phyloP scores from a whole-genome alignment of 1,140 invertebrate species.

The Triops longicaudatus region DNA sequence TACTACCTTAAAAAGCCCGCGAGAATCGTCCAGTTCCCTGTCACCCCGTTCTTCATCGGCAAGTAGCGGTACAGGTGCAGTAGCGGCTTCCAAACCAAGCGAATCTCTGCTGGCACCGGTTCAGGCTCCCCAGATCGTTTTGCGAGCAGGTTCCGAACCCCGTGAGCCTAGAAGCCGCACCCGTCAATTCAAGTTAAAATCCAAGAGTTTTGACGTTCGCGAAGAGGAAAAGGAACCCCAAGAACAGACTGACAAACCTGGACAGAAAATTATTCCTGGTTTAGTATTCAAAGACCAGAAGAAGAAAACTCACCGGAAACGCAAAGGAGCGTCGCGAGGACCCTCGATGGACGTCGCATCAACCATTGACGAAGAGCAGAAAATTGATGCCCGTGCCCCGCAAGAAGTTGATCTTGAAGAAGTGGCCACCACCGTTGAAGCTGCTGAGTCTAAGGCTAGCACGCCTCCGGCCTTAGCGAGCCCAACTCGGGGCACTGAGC shows the following conservation, averaged over 20 bases:
- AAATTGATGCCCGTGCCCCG: not conserved
- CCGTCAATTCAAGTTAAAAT: slow-evolving; percentile 20
- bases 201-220: slow-evolving; percentile 29
- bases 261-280: slow-evolving; percentile 16
- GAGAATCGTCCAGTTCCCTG: not conserved
- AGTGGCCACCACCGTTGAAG: not conserved
- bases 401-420: not conserved
- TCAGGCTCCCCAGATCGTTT: not conserved
- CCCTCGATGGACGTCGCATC: not conserved
- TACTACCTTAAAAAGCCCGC: not conserved
- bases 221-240: slow-evolving; percentile 19
- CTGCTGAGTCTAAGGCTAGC: not conserved
- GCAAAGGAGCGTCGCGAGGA: not conserved
- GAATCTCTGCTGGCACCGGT: not conserved
- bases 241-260: not conserved
- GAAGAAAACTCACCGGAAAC: slow-evolving; percentile 21
- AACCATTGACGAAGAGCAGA: not conserved
- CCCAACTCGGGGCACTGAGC: slow-evolving; percentile 27
- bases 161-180: slow-evolving; percentile 26
- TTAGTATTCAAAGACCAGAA: not conserved
- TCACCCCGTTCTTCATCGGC: slow-evolving; percentile 5
- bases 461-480: not conserved
- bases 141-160: slow-evolving; percentile 27
- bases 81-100: not conserved
- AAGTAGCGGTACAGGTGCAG: slow-evolving; percentile 20